Base-by-base conservation (phyloP, 2,113 vertebrate genomes). In the Zosterops borbonicus region DNA sequence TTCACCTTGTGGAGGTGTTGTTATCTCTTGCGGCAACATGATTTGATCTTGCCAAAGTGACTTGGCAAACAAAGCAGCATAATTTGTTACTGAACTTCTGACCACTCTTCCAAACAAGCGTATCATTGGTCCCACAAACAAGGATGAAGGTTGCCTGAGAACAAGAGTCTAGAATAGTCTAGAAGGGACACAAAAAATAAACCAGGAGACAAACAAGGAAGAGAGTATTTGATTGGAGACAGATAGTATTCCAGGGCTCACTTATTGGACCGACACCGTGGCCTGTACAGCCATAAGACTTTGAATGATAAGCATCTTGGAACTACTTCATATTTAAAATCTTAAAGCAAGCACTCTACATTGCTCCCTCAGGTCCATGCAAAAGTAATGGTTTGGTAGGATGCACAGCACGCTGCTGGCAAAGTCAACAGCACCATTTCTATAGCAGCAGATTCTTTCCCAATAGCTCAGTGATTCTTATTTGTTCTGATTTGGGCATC, bases 341-440 rank as follows among this genome's bases (percentile, higher is more conserved):
- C 65, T 50, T 63, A 69, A 79, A 67, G 58, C 31, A 56, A 64
- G 41, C 42, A 35, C n/a, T 35, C n/a, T 52, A 4, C 17, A 25
- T 15, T 59, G 39, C 31, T 80, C 59, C 59, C 70, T 31, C 27
- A 42, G 33, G 37, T 46, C 62, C 77, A 46, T 31, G 46, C 15
- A 65, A 50, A 89, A 31, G 23, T 22, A 78, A n/a, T 50, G 44
- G 28, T 44, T 79, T 1, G 4, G 52, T 79, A 49, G 0, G 0
- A 55, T 0, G 2, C 35, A 63, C 19, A 41, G n/a, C 20, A 18
- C 12, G 65, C 35, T 0, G 0, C 75, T 83, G 42, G 60, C 41
- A 75, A 81, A 87, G 42, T 88, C 59, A 70, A 70, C 33, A 42
- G 49, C 46, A 79, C 14, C 24, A 18, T 65, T 68, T 33, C 65